phyloP scores from a whole-genome alignment of 2,888 invertebrate genomes.

The Lucinisca nassula region DNA sequence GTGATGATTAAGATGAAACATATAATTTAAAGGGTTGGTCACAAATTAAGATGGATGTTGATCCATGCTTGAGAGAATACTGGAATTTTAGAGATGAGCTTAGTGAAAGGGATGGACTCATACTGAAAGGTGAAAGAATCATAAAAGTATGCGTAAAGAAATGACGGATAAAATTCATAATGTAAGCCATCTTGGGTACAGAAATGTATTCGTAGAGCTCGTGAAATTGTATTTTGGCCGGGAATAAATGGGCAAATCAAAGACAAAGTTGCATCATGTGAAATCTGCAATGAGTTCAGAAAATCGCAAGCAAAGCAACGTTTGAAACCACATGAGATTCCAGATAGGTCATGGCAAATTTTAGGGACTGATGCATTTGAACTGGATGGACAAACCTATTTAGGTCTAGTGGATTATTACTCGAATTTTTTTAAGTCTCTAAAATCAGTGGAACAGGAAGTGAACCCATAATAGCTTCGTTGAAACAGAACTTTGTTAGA shows the following conservation, averaged over 20 bases:
- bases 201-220: too few species aligned
- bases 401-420: neutral
- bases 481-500: too few species aligned
- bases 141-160: conserved; percentile 33
- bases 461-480: too few species aligned
- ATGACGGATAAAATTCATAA: conserved; percentile 40
- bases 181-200: conserved; percentile 46
- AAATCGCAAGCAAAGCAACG: too few species aligned
- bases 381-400: conserved; percentile 2
- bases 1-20: conserved; percentile 30
- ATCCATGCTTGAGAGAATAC: too few species aligned
- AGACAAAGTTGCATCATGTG: conserved; percentile 28
- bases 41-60: too few species aligned
- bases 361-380: conserved; percentile 26
- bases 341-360: conserved; percentile 25
- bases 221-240: too few species aligned
- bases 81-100: conserved; percentile 36
- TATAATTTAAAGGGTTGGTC: too few species aligned
- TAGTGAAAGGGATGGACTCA: too few species aligned
- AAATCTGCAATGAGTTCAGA: conserved; percentile 27
- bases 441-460: too few species aligned
- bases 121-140: conserved; percentile 28
- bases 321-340: too few species aligned
- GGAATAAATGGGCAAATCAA: conserved; percentile 35
- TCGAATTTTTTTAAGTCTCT: too few species aligned